A percentile compares a stretch with the other conserved stretches of the same genome.
phyloP scores from a whole-genome alignment of 2,797 vertebrate species.

The Typhlichthys eigenmanni region DNA sequence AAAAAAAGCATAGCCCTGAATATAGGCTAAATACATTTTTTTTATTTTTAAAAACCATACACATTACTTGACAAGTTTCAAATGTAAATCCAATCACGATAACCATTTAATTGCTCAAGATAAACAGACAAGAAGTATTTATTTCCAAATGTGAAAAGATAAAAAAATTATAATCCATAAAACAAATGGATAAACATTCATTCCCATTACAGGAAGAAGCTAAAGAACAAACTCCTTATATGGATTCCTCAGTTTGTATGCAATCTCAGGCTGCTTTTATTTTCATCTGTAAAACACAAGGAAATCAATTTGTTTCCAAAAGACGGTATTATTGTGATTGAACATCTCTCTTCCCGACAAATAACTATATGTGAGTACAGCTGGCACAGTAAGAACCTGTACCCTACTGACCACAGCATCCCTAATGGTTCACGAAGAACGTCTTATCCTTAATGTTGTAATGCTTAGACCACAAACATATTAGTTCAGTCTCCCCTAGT shows the following conservation, averaged over 20 bases:
- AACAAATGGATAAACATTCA: conserved; percentile 86
- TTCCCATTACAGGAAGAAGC: conserved; percentile 84
- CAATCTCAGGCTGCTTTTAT: conserved; percentile 70
- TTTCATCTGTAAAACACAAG: conserved; percentile 70
- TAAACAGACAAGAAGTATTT: conserved; percentile 86
- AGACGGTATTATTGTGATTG: conserved; percentile 42
- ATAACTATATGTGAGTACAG: conserved; percentile 31
- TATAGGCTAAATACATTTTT: conserved; percentile 83
- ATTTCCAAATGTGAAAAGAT: conserved; percentile 86
- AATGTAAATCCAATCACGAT: conserved; percentile 88
- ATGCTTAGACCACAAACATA: conserved; percentile 57
- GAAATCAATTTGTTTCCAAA: conserved; percentile 56
- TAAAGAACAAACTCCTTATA: conserved; percentile 77
- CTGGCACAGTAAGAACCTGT: conserved; percentile 57
- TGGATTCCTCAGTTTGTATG: conserved; percentile 68
- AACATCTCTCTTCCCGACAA: conserved; percentile 18
- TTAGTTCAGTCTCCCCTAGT: conserved; percentile 69
- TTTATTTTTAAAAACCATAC: conserved; percentile 90
- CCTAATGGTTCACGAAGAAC: conserved; percentile 52
- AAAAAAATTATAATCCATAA: conserved; percentile 82
- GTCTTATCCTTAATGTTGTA: conserved; percentile 55
- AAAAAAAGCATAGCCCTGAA: conserved; percentile 69
- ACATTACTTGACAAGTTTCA: conserved; percentile 87
- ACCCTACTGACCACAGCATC: conserved; percentile 50
- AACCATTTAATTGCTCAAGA: conserved; percentile 87